phyloP scores from a whole-genome alignment of 2,113 vertebrate genomes.

The Cynocephalus volans region DNA sequence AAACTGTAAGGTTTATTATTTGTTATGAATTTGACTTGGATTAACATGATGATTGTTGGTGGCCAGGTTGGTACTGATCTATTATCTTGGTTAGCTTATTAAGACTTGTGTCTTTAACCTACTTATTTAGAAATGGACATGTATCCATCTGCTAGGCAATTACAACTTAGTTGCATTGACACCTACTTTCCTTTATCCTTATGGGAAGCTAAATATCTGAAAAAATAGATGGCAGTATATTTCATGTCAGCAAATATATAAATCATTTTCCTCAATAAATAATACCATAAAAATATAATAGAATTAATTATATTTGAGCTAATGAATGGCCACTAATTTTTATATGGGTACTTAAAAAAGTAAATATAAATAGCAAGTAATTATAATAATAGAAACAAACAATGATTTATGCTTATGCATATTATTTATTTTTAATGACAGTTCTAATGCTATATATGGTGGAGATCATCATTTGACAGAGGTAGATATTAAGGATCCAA shows the following conservation, averaged over 20 bases:
- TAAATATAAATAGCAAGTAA: not conserved
- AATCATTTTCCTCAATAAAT: conserved; percentile 28
- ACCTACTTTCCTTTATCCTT: not conserved
- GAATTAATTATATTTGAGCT: not conserved
- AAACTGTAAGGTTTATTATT: not conserved
- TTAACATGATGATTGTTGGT: not conserved
- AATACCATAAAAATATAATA: not conserved
- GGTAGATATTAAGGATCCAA: not conserved
- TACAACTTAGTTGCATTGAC: not conserved
- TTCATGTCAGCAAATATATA: not conserved
- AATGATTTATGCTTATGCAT: not conserved
- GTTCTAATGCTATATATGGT: not conserved
- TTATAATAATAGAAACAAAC: not conserved
- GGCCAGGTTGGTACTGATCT: not conserved
- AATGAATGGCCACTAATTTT: not conserved
- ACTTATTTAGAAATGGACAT: not conserved
- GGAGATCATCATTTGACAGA: not conserved
- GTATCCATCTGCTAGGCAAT: not conserved
- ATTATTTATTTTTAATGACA: conserved; percentile 33
- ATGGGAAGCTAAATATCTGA: not conserved
- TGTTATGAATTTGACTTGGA: not conserved
- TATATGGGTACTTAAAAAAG: not conserved
- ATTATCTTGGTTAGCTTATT: not conserved
- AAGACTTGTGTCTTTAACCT: not conserved
- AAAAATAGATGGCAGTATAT: not conserved